phyloP scores from a whole-genome alignment of 1,140 invertebrate species.

The Drosophila albomicans region DNA sequence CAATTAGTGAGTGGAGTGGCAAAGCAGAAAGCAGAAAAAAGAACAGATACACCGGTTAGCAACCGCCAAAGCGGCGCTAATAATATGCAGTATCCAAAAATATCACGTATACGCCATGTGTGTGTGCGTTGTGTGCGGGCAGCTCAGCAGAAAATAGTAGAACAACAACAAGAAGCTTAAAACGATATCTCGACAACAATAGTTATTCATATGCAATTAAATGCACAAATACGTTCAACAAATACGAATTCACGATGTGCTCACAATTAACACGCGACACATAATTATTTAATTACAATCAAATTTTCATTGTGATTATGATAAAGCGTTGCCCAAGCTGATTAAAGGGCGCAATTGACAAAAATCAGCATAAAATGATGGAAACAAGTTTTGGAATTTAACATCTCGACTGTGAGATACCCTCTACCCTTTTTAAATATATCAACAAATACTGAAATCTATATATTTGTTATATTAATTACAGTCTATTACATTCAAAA shows the following conservation, averaged over 20 bases:
- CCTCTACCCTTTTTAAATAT: background rate
- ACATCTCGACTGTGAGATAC: background rate
- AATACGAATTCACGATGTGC: background rate
- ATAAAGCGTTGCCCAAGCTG: conserved; percentile 29
- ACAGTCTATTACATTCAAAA: no score
- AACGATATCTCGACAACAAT: background rate
- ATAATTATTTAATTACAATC: conserved; percentile 56
- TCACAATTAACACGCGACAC: conserved; percentile 40
- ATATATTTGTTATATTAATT: no score
- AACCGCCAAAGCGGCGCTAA: no score
- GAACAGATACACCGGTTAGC: background rate
- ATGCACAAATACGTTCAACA: background rate
- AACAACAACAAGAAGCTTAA: conserved; percentile 12
- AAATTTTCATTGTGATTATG: conserved; percentile 57
- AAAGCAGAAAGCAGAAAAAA: background rate
- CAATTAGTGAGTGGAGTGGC: conserved; percentile 52
- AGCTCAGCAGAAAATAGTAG: background rate
- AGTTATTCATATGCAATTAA: conserved; percentile 14
- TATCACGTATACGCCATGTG: conserved; percentile 40
- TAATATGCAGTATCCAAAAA: background rate
- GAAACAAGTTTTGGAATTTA: no score
- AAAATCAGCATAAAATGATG: conserved; percentile 6
- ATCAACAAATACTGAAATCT: no score
- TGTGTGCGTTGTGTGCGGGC: no score
- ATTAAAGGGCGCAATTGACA: conserved; percentile 38